A percentile compares a stretch with the other conserved stretches of the same genome.
These are phyloP conservation scores for Drosophila yakuba DNA, from an alignment of 1,140 invertebrate genomes.

Conservation along the genomic window DNA sequence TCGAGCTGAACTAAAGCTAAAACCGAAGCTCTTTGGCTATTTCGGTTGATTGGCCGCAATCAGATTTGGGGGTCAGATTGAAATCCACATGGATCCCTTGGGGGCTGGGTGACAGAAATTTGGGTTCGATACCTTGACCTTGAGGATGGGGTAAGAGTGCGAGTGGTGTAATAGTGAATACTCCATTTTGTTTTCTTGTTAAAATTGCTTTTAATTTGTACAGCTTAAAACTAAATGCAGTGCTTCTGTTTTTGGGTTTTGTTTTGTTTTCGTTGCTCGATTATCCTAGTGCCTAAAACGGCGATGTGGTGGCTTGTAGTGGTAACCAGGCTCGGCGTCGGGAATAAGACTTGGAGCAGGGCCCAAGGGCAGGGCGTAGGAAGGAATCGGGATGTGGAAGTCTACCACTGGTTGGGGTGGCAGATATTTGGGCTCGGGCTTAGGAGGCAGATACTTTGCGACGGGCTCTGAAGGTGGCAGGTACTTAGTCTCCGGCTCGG, in stretches of 20 bases:
- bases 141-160: constrained; percentile 35
- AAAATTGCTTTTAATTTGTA: constrained; percentile 55
- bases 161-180: constrained; percentile 38
- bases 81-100: constrained; percentile 28
- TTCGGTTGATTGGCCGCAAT: constrained; percentile 62
- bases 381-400: constrained; percentile 68
- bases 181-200: constrained; percentile 28
- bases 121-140: constrained; percentile 51
- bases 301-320: constrained; percentile 59
- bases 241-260: constrained; percentile 17
- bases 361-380: constrained; percentile 63
- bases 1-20: constrained; percentile 28
- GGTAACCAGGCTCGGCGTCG: constrained; percentile 40
- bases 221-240: constrained; percentile 59
- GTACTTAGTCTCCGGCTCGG: constrained; percentile 42
- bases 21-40: constrained; percentile 39
- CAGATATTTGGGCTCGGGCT: constrained; percentile 26
- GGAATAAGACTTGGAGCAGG: constrained; percentile 25
- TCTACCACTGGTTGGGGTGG: constrained; percentile 19
- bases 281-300: constrained; percentile 57
- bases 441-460: constrained; percentile 44
- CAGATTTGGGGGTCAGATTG: constrained; percentile 53
- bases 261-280: constrained; percentile 2
- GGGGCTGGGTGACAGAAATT: constrained; percentile 47
- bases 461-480: constrained; percentile 51